Evolutionary conservation across 2,888 invertebrate genomes (phyloP).

Genomic region (Anarsia innoxiella): DNA sequence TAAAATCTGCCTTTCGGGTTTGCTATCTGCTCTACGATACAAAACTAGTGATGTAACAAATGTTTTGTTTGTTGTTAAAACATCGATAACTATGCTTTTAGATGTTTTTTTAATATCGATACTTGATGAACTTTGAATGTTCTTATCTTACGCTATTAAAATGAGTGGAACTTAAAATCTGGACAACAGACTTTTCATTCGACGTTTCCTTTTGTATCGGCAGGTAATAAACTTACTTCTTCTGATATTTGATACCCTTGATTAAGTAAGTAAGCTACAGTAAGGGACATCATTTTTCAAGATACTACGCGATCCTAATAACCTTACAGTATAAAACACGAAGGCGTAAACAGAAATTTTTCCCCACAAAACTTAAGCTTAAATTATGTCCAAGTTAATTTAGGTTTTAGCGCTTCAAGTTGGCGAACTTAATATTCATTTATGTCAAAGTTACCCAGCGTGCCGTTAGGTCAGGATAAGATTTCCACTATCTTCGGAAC

Average conservation of each 20-base stretch:
- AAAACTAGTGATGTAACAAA: conserved; percentile 9
- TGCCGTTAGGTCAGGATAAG: conserved; percentile 21
- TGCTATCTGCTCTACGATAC: conserved; percentile 24
- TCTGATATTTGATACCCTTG: too few relatives aligned
- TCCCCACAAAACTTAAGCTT: background rate
- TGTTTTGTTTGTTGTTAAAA: background rate
- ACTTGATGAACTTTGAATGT: too few relatives aligned
- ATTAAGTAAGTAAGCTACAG: too few relatives aligned
- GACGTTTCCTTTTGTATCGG: too few relatives aligned
- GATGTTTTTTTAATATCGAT: too few relatives aligned
- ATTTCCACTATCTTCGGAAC: conserved; percentile 22
- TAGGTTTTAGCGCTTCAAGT: conserved; percentile 1
- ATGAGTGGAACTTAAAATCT: too few relatives aligned
- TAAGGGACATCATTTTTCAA: too few relatives aligned
- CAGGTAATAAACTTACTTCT: too few relatives aligned
- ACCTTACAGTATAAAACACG: background rate
- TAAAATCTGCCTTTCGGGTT: conserved; percentile 65
- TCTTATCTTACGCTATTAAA: too few relatives aligned
- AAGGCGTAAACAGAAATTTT: background rate
- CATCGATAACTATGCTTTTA: too few relatives aligned
- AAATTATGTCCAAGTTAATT: background rate
- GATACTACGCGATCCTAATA: too few relatives aligned
- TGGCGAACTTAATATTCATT: conserved; percentile 21
- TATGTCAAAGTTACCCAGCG: conserved; percentile 16
- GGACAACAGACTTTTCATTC: too few relatives aligned